phyloP scores from a whole-genome alignment of 2,113 vertebrate genomes.

The Bettongia penicillata region DNA sequence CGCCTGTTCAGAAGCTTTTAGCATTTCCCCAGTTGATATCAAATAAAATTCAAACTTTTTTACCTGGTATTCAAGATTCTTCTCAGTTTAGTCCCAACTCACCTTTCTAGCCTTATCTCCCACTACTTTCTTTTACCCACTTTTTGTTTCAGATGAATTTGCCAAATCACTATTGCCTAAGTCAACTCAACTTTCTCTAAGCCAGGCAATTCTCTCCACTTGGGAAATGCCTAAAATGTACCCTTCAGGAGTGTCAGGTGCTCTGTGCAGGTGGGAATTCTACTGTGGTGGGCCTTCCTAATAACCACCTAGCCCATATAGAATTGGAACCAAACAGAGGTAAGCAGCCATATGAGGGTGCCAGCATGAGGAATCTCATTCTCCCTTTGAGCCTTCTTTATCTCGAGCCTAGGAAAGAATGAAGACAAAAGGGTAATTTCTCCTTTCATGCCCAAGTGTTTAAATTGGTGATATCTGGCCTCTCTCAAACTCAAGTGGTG shows the following conservation, averaged over 20 bases:
- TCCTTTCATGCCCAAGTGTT: slow-evolving; percentile 14
- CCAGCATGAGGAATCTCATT: slow-evolving; percentile 51
- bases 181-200: neutral
- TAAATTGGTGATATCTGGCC: neutral
- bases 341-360: slow-evolving; percentile 51
- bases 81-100: neutral
- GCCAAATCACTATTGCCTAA: neutral
- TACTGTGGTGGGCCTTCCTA: slow-evolving; percentile 41
- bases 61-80: neutral
- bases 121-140: neutral
- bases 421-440: slow-evolving; percentile 13
- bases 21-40: neutral
- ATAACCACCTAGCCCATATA: slow-evolving; percentile 21
- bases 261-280: slow-evolving; percentile 23
- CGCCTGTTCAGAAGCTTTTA: neutral
- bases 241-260: slow-evolving; percentile 48
- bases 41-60: neutral
- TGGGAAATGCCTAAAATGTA: neutral
- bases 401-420: neutral
- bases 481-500: neutral
- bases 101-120: neutral
- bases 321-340: slow-evolving; percentile 56
- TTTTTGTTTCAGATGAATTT: neutral
- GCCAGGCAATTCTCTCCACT: neutral
- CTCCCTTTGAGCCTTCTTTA: neutral